Conservation (phyloP, 2,797 vertebrate species). For the Danio choprae region DNA sequence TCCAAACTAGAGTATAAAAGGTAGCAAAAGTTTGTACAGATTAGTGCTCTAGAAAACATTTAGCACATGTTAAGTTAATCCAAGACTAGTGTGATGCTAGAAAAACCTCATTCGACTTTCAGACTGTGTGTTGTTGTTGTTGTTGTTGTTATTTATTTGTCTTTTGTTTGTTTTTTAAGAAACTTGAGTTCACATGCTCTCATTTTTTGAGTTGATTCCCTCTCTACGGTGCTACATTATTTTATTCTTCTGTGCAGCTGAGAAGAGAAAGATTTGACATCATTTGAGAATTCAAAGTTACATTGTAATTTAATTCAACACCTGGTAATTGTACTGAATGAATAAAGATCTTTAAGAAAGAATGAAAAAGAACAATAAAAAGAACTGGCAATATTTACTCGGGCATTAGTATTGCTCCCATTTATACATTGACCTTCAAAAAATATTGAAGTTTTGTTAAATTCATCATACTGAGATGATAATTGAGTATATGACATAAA, state of each 20-base stretch:
- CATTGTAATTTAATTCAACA: constrained; percentile 48
- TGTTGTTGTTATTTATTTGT: constrained; percentile 39
- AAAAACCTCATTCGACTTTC: constrained; percentile 59
- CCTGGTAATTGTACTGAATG: constrained; percentile 36
- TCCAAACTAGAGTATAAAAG: constrained; percentile 30
- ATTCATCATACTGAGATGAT: background rate
- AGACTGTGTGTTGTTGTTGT: constrained; percentile 59
- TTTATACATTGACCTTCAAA: background rate
- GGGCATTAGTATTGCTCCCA: constrained; percentile 24
- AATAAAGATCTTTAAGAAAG: constrained; percentile 57
- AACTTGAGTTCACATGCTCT: constrained; percentile 33
- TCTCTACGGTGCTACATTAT: constrained; percentile 79
- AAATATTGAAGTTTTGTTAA: background rate
- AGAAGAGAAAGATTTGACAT: constrained; percentile 69
- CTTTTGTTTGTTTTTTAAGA: constrained; percentile 35
- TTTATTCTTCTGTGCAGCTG: constrained; percentile 80
- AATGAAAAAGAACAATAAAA: constrained; percentile 62
- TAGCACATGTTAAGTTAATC: constrained; percentile 15
- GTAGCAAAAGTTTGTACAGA: constrained; percentile 34
- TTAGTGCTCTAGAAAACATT: constrained; percentile 14
- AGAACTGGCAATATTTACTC: constrained; percentile 39
- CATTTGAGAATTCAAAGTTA: constrained; percentile 59
- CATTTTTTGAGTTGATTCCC: constrained; percentile 38
- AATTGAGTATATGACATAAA: background rate
- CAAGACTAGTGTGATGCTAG: constrained; percentile 2